phyloP scores from a whole-genome alignment of 2,113 vertebrate species.

The Onychorhynchus coronatus region DNA sequence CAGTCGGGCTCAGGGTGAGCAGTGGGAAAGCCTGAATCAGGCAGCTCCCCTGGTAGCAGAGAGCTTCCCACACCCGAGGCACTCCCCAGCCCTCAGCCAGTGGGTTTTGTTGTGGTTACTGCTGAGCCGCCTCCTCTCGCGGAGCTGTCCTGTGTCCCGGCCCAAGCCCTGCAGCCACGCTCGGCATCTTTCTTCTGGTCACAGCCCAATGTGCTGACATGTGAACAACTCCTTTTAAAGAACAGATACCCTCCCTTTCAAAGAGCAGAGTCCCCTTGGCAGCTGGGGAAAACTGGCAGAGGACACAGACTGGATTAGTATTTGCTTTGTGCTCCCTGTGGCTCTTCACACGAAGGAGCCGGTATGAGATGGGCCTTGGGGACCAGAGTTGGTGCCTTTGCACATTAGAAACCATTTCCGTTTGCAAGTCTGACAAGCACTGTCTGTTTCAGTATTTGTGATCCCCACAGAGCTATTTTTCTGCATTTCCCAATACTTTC shows the following conservation, averaged over 20 bases:
- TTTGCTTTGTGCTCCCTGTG: not conserved
- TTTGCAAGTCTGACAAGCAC: not conserved
- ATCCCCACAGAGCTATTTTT: constrained; percentile 30
- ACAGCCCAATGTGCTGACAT: constrained; percentile 21
- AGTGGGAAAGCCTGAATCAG: not conserved
- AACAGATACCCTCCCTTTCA: constrained; percentile 10
- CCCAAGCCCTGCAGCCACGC: constrained; percentile 1
- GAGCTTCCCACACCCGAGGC: not conserved
- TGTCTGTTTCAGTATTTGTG: not conserved
- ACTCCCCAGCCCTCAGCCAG: not conserved
- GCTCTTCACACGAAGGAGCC: not conserved
- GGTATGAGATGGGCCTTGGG: not conserved
- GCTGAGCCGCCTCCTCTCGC: not conserved
- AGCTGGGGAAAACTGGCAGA: not conserved
- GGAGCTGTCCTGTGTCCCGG: not conserved
- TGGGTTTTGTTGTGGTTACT: not conserved
- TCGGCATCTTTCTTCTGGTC: not conserved
- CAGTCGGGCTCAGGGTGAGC: not conserved
- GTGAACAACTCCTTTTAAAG: constrained; percentile 44
- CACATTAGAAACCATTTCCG: constrained; percentile 14
- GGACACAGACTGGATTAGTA: not conserved
- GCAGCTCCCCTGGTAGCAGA: not conserved
- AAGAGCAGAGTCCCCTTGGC: constrained; percentile 17
- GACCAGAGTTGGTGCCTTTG: not conserved
- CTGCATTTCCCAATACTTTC: constrained; percentile 51